phyloP scores from a whole-genome alignment of 2,113 vertebrate species.

The Helogale parvula region DNA sequence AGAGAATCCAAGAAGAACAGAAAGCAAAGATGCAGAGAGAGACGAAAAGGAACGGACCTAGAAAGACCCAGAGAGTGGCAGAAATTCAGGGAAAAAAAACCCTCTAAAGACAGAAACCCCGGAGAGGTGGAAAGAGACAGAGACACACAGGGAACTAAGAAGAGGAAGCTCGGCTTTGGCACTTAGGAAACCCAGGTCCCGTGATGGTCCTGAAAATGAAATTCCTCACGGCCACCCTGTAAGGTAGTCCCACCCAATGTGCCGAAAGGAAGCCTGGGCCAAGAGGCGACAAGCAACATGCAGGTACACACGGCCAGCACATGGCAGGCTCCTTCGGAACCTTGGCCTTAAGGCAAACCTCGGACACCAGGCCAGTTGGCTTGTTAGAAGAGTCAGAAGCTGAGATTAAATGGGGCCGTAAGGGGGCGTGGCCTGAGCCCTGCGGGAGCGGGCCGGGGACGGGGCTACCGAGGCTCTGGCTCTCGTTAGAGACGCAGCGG shows the following conservation, averaged over 20 bases:
- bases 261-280: background rate
- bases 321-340: background rate
- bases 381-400: background rate
- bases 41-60: background rate
- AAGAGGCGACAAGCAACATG: background rate
- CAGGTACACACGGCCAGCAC: background rate
- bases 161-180: background rate
- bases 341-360: background rate
- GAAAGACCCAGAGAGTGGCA: background rate
- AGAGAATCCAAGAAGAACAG: background rate
- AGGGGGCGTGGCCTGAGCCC: background rate
- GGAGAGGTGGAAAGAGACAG: background rate
- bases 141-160: background rate
- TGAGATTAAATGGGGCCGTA: background rate
- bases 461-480: conserved; percentile 85
- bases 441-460: background rate
- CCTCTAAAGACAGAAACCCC: background rate
- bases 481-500: conserved; percentile 89
- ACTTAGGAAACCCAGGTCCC: background rate
- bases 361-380: background rate
- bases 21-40: background rate
- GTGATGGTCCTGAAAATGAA: background rate
- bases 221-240: background rate
- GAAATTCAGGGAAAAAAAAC: background rate
- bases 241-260: background rate